Percentiles rank a stretch among this genome's conserved stretches.
Conservation (phyloP, 1,140 invertebrate genomes). For the Mercenaria mercenaria region DNA sequence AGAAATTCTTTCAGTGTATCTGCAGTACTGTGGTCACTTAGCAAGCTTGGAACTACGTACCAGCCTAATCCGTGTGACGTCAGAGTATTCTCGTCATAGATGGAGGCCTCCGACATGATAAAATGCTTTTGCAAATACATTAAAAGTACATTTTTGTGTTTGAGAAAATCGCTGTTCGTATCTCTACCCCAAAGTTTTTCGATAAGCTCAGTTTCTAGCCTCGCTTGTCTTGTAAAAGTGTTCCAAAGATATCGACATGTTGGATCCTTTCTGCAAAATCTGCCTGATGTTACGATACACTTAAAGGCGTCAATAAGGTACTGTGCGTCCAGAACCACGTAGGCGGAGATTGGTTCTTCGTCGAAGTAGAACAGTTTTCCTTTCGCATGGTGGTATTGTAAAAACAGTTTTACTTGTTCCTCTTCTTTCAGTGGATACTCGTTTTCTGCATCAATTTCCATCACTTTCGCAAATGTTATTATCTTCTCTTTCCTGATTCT, state of each 20-base stretch:
- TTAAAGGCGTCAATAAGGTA: slow-evolving; percentile 48
- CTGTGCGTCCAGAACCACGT: slow-evolving; percentile 24
- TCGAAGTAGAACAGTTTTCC: slow-evolving; percentile 45
- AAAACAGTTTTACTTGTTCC: slow-evolving; percentile 34
- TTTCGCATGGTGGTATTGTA: slow-evolving; percentile 21
- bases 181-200: slow-evolving; percentile 25
- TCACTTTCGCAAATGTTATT: background rate
- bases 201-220: background rate
- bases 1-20: background rate
- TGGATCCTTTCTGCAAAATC: slow-evolving; percentile 20
- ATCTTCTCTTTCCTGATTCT: background rate
- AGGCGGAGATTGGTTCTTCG: background rate
- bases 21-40: background rate
- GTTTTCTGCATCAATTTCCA: background rate
- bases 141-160: slow-evolving; percentile 17
- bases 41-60: background rate
- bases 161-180: background rate
- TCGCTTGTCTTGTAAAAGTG: background rate
- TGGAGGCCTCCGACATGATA: slow-evolving; percentile 6
- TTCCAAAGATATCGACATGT: background rate
- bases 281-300: background rate
- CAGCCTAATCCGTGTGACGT: background rate
- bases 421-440: slow-evolving; percentile 25
- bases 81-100: background rate
- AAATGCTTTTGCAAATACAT: slow-evolving; percentile 36